Evolutionary conservation across 2,113 vertebrate species (phyloP), one percentile per base, ranked within the genome.

Genomic region (Centropus bengalensis): DNA sequence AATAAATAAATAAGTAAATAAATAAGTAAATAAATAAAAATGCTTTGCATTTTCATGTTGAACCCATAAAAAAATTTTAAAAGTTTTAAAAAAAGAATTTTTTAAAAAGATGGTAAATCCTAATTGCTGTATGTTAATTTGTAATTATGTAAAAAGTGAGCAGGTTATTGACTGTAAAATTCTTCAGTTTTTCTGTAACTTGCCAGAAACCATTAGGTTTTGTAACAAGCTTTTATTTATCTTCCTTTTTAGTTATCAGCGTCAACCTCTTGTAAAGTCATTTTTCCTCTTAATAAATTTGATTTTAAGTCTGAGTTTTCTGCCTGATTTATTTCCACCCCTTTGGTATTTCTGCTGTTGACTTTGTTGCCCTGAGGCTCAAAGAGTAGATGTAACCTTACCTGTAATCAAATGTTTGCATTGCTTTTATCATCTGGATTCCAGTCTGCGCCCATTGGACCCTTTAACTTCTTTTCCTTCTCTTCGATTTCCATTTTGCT

Each of bases 201-300:
- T 97, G 86, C 82, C 90, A 94, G 95, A 96, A 92, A 88, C 93
- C 73, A 86, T 92, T 92, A 91, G 96, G 94, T 97, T 97, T 97
- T 98, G 96, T 98, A 98, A 95, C 95, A 97, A 98, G 97, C 97
- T 98, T 98, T 99, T 99, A 99, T 99, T 99, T 99, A 99, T 99
- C 98, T 97, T 97, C 96, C 97, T 98, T 98, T 96, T 97, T 97
- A 97, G 94, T 95, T 97, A 96, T 74, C 79, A 89, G 96, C 97
- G 97, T 95, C 92, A 95, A 97, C 92, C 64, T 97, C 97, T 97
- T 98, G 98, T 98, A 98, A 98, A 98, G 97, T 97, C 81, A 96
- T 96, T 98, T 97, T 93, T 78, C 96, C 97, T 98, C 96, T 97
- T 97, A 99, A 99, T 99, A 98, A 99, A 98, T 98, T 95, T 92